Evolutionary conservation across 1,140 invertebrate species (phyloP).

Genomic region (Pinna nobilis): DNA sequence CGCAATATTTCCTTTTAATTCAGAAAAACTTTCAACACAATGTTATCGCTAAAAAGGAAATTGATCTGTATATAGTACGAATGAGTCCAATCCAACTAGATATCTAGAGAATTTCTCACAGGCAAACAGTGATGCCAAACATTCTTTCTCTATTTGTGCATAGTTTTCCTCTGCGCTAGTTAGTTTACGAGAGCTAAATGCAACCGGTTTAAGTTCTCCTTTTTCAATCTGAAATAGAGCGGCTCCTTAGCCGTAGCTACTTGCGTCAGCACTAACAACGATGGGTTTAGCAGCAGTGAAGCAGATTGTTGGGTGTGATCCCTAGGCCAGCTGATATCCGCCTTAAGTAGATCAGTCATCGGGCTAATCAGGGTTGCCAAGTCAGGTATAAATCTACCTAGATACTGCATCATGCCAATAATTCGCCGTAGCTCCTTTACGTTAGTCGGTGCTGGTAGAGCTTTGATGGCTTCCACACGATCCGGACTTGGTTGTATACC

Average conservation of each 20-base stretch:
- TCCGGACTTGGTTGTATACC: slow-evolving; percentile 49
- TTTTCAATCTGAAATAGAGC: slow-evolving; percentile 1
- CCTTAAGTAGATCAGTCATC: slow-evolving; percentile 25
- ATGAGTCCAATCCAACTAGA: slow-evolving; percentile 68
- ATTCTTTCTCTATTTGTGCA: slow-evolving; percentile 77
- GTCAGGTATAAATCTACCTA: slow-evolving; percentile 64
- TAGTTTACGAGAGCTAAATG: slow-evolving; percentile 73
- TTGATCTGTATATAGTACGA: slow-evolving; percentile 64
- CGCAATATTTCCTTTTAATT: no score
- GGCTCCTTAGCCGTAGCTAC: slow-evolving; percentile 37
- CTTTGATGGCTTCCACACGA: slow-evolving; percentile 70
- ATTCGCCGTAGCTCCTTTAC: slow-evolving; percentile 68
- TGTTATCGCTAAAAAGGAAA: no score
- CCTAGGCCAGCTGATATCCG: slow-evolving; percentile 29
- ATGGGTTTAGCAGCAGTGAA: background rate
- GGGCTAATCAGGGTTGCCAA: slow-evolving; percentile 17
- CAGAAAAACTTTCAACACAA: no score
- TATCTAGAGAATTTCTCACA: slow-evolving; percentile 78
- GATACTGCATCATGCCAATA: slow-evolving; percentile 74
- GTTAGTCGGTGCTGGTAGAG: slow-evolving; percentile 66
- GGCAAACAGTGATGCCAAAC: slow-evolving; percentile 52
- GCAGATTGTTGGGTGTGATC: slow-evolving; percentile 4
- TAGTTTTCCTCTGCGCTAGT: slow-evolving; percentile 74
- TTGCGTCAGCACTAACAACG: slow-evolving; percentile 20
- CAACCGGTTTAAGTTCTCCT: slow-evolving; percentile 56